Base-by-base conservation (phyloP, 2,113 vertebrate species). In the Stercorarius parasiticus region DNA sequence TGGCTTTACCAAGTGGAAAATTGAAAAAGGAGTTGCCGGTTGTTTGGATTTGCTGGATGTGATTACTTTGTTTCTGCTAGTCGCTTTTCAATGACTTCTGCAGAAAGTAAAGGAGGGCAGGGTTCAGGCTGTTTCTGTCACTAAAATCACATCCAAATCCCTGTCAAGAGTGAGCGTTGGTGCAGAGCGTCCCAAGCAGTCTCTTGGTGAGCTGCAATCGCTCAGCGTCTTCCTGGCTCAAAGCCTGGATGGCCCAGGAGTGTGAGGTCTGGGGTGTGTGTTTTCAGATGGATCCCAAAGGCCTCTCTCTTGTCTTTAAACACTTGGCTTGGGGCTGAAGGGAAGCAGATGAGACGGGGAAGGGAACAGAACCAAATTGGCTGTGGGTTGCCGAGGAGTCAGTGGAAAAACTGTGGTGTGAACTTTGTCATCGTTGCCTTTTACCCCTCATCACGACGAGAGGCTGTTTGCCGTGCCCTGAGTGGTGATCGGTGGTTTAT, bases 401-500 rank as follows among this genome's bases (percentile, higher is more conserved):
- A 32, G 82, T 92, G 76, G 77, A 64, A 88, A 86, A 94, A 52
- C 29, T 3, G 34, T 36, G 55, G 85, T 17, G 76, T 71, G 86
- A 86, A 64, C 82, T 84, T 64, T 34, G 82, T 17, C 25, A 4
- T 50, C 2, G 3, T 70, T 77, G 77, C 91, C 67, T 94, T 84
- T 85, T 62, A 8, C 61, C 49, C 84, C 32, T 40, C 69, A 15
- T 47, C 27, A 2, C 1, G 2, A 3, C 2, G 34, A 16, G 3
- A 1, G 32, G 40, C 38, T 2, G 4, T 3, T 0, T 13, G 67
- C 82, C 0, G 0, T 69, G 74, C 65, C 45, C 59, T 11, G 76
- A 11, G 64, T 6, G 0, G 0, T 18, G 38, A 2, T 7, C 5
- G 1, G 45, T 4, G 55, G 19, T 15, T 72, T 36, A n/a, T 3